phyloP scores from a whole-genome alignment of 2,113 vertebrate genomes.

The Xerus inauris region DNA sequence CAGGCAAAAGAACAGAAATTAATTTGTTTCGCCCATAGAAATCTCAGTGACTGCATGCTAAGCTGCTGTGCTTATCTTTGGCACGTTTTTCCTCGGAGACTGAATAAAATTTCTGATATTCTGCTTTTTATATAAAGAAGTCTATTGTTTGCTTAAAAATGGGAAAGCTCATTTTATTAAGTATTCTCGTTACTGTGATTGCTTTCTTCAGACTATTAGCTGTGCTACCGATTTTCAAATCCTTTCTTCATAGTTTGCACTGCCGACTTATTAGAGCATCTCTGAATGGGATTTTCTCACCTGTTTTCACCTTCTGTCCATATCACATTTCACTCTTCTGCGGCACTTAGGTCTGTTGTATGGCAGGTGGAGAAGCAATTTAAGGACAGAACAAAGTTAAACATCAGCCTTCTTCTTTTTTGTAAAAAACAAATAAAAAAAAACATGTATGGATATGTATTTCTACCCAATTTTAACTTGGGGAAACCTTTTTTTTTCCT shows the following conservation, averaged over 20 bases:
- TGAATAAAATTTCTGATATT: conserved; percentile 47
- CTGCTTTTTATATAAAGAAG: conserved; percentile 23
- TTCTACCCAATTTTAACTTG: conserved; percentile 10
- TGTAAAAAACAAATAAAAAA: too few relatives aligned
- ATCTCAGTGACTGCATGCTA: background rate
- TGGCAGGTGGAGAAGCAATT: background rate
- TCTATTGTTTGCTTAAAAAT: conserved; percentile 52
- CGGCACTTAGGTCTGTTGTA: background rate
- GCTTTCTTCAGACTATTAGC: conserved; percentile 11
- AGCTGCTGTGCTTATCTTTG: conserved; percentile 56
- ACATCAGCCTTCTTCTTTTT: background rate
- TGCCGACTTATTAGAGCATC: background rate
- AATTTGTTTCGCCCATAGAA: conserved; percentile 54
- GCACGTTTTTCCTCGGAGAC: conserved; percentile 5
- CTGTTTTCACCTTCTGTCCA: background rate
- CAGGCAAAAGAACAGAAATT: conserved; percentile 58
- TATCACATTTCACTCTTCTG: background rate
- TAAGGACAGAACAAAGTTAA: background rate
- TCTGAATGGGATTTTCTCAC: conserved; percentile 43
- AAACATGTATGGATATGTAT: background rate
- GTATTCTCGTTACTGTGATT: background rate
- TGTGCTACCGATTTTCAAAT: conserved; percentile 9
- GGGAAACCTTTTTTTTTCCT: background rate
- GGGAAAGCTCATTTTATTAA: conserved; percentile 49
- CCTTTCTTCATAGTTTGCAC: background rate